These are phyloP conservation scores for Gonioctena quinquepunctata DNA, from an alignment of 1,140 invertebrate genomes.

Conservation along the genomic window DNA sequence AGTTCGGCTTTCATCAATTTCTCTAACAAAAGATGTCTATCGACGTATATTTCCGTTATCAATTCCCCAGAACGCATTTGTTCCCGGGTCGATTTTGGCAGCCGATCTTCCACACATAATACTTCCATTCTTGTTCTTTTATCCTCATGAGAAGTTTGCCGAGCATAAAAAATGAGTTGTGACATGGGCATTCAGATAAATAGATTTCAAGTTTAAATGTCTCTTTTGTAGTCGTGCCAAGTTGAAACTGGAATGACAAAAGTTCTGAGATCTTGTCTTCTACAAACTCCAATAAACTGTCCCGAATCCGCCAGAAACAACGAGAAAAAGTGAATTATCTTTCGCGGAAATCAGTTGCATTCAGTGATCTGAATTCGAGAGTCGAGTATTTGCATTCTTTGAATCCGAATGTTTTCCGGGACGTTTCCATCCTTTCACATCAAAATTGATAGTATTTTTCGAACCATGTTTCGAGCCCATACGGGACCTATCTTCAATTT, in stretches of 20 bases:
- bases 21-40: conserved; percentile 36
- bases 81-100: conserved; percentile 33
- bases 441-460: too few species aligned
- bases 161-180: conserved; percentile 25
- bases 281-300: neutral
- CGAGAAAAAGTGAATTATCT: neutral
- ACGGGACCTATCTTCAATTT: too few species aligned
- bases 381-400: too few species aligned
- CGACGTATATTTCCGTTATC: conserved; percentile 33
- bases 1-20: conserved; percentile 35
- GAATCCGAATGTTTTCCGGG: too few species aligned
- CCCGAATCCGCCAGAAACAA: neutral
- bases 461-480: too few species aligned
- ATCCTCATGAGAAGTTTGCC: conserved; percentile 19
- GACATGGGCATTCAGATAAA: conserved; percentile 22
- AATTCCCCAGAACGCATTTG: conserved; percentile 29
- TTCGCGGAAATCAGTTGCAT: neutral
- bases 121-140: conserved; percentile 30
- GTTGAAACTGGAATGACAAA: neutral
- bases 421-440: too few species aligned
- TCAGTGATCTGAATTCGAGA: too few species aligned
- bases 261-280: neutral
- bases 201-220: conserved; percentile 27
- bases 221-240: conserved; percentile 22
- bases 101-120: conserved; percentile 25